phyloP scores from a whole-genome alignment of 2,113 vertebrate genomes.

The Centropristis striata region DNA sequence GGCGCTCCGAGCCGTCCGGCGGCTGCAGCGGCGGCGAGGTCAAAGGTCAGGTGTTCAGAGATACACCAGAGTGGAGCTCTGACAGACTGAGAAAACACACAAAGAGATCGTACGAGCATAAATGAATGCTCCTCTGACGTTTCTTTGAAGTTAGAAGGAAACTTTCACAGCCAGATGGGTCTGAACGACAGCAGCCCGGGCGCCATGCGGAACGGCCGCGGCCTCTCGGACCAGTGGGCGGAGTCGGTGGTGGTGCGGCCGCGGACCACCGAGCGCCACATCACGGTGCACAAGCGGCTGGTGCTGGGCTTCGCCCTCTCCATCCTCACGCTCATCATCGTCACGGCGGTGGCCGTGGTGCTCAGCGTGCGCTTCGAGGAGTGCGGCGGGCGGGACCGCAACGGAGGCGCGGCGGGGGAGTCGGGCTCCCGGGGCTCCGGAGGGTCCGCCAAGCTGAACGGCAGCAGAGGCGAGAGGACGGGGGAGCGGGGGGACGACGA shows the following conservation, averaged over 20 bases:
- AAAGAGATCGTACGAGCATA: too few species aligned
- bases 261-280: conserved; percentile 92
- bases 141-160: conserved; percentile 9
- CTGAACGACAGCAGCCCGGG: conserved; percentile 88
- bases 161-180: conserved; percentile 81
- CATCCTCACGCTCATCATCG: conserved; percentile 91
- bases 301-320: conserved; percentile 93
- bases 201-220: conserved; percentile 88
- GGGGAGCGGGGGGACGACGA: conserved; percentile 74
- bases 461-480: conserved; percentile 76
- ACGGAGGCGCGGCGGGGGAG: conserved; percentile 51
- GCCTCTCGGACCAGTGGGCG: conserved; percentile 91
- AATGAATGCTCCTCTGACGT: conserved; percentile 38
- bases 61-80: background rate
- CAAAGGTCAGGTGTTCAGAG: conserved; percentile 42
- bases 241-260: conserved; percentile 88
- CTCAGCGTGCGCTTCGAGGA: conserved; percentile 93
- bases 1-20: conserved; percentile 1
- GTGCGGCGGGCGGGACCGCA: conserved; percentile 80
- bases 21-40: conserved; percentile 18
- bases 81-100: conserved; percentile 22
- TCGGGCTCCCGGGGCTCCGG: conserved; percentile 34
- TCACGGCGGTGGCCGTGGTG: conserved; percentile 91
- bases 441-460: conserved; percentile 70
- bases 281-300: conserved; percentile 91